Conservation (phyloP, 2,797 vertebrate species). For the Decapterus maruadsi region DNA sequence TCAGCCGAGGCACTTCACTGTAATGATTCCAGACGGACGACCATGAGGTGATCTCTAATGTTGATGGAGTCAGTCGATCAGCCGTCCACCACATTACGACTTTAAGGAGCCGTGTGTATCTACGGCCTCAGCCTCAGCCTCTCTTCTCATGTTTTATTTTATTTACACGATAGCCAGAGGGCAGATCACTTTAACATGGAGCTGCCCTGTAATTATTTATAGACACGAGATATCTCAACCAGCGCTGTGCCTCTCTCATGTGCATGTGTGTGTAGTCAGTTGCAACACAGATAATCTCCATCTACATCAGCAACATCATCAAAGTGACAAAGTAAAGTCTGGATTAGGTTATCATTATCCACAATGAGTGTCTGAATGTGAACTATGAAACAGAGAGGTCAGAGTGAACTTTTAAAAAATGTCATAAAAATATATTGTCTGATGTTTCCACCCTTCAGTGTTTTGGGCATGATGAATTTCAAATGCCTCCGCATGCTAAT, state of each 20-base stretch:
- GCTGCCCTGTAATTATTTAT: slow-evolving; percentile 6
- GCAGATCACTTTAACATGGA: slow-evolving; percentile 10
- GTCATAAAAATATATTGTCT: no score
- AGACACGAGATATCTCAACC: background rate
- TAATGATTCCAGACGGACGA: background rate
- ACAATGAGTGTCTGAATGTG: background rate
- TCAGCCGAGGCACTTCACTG: background rate
- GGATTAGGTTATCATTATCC: background rate
- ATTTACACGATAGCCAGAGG: slow-evolving; percentile 7
- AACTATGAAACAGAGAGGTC: background rate
- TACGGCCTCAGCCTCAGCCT: background rate
- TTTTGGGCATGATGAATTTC: no score
- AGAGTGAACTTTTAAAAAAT: background rate
- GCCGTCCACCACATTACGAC: background rate
- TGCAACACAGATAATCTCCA: background rate
- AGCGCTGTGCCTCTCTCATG: background rate
- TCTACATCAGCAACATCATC: no score
- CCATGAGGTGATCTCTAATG: slow-evolving; percentile 1
- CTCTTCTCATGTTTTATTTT: background rate
- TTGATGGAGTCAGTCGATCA: background rate
- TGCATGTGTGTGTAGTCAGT: background rate
- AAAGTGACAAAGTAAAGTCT: background rate
- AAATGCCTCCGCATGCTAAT: no score
- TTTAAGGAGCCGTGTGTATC: background rate
- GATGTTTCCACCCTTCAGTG: no score